Base-by-base conservation (phyloP, 2,113 vertebrate species). In the Canis aureus region DNA sequence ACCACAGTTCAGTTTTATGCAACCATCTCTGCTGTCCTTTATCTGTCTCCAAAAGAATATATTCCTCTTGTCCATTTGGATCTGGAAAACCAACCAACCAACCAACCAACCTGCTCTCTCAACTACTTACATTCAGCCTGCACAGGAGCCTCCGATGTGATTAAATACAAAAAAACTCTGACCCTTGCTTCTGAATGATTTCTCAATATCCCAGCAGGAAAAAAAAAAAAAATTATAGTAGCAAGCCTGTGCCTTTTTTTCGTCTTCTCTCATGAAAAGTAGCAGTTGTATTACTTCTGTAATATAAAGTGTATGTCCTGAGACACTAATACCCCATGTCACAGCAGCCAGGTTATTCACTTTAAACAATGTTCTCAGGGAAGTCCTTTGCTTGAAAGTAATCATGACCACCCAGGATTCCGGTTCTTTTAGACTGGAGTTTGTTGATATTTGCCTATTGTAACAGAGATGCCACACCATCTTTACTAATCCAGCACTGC, bases 351-450 rank as follows among this genome's bases (percentile, higher is more conserved):
- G 43, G 80, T 73, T 51, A 89, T 80, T 94, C 78, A 59, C 62
- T 97, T 81, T 94, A 94, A 96, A 94, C 67, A 60, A n/a, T 62
- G 10, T 76, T 95, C 82, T 12, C 60, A 32, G 23, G 71, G 67
- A 97, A 93, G 55, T 51, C 59, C 80, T 96, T 94, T 84, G 90
- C 87, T 93, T 15, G 5, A 88, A 95, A 94, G 87, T 74, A 81
- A 81, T 87, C 90, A 62, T 4, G 2, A 29, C 86, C 81, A 35
- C 69, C 88, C 17, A 71, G 80, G 71, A 93, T 76, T 93, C 55
- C 71, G 27, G 55, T 76, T 2, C 1, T 67, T 94, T 94, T 94
- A 88, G 49, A 62, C n/a, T 23, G 43, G 81, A 51, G 32, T 74
- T 74, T 1, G 0, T 53, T 91, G 88, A 12, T 59, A 79, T 91